A percentile compares a stretch with the other conserved stretches of the same genome.
Evolutionary conservation across 2,888 invertebrate species (phyloP).

Genomic region (Sycophila texana): DNA sequence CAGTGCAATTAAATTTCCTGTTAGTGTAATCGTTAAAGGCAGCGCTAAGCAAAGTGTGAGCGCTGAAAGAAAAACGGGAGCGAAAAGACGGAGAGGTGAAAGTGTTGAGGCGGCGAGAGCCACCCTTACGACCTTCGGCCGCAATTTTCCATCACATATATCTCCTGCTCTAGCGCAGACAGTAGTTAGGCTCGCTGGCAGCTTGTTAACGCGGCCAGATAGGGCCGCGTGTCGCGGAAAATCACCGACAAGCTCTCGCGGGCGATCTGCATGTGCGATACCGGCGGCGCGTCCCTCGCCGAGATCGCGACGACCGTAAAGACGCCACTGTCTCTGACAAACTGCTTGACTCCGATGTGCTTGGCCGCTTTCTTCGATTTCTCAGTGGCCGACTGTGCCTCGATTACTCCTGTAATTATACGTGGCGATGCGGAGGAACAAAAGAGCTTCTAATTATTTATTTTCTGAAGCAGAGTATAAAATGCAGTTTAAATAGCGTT

Average conservation of each 20-base stretch:
- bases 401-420: background rate
- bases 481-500: no score
- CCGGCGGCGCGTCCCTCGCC: background rate
- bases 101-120: background rate
- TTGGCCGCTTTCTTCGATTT: slow-evolving; percentile 41
- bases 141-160: slow-evolving; percentile 76
- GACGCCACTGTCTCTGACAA: slow-evolving; percentile 39
- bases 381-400: background rate
- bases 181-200: slow-evolving; percentile 75
- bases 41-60: background rate
- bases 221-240: slow-evolving; percentile 60
- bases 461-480: no score
- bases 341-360: slow-evolving; percentile 15
- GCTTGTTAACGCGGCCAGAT: slow-evolving; percentile 71
- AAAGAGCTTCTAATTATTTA: no score
- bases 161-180: slow-evolving; percentile 67
- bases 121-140: slow-evolving; percentile 64
- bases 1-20: background rate
- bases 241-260: slow-evolving; percentile 52
- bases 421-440: background rate
- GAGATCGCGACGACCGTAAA: slow-evolving; percentile 26
- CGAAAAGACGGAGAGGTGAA: background rate
- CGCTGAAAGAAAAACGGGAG: background rate
- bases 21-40: background rate
- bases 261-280: slow-evolving; percentile 53